Percentiles rank a stretch among this genome's conserved stretches.
These are phyloP conservation scores for Acronicta leporina DNA, from an alignment of 2,888 invertebrate genomes.

Conservation along the genomic window DNA sequence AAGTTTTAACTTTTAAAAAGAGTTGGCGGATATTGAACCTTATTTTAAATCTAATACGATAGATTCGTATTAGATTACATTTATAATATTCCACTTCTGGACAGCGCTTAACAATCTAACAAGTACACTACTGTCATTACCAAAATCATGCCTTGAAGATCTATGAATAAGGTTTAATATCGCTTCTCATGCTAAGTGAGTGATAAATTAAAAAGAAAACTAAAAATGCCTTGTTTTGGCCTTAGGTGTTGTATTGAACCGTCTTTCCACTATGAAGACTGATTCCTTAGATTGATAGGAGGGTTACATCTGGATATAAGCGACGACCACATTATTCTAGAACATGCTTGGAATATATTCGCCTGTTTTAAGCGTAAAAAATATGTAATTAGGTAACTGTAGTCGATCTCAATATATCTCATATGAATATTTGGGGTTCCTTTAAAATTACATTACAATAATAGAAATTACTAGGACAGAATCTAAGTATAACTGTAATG, in stretches of 20 bases:
- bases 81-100: no score
- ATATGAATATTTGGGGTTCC: no score
- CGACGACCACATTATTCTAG: constrained; percentile 17
- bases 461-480: no score
- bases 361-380: constrained; percentile 3
- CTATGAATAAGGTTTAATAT: constrained; percentile 30
- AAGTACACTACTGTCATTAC: no score
- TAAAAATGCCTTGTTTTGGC: constrained; percentile 61
- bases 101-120: no score
- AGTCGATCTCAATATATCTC: neutral
- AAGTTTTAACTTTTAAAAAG: constrained; percentile 15
- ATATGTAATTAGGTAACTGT: neutral
- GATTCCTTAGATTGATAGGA: constrained; percentile 59
- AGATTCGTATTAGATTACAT: no score
- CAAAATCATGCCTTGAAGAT: neutral
- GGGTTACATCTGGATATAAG: constrained; percentile 43
- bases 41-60: no score
- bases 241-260: constrained; percentile 52
- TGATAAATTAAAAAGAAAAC: constrained; percentile 34
- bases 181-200: constrained; percentile 8
- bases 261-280: constrained; percentile 70
- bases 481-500: no score
- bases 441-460: no score
- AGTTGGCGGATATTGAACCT: constrained; percentile 21
- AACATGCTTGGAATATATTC: constrained; percentile 7